Percentiles rank a stretch among this genome's conserved stretches.
Conservation (phyloP, 1,140 invertebrate genomes). For the Hetaerina americana region DNA sequence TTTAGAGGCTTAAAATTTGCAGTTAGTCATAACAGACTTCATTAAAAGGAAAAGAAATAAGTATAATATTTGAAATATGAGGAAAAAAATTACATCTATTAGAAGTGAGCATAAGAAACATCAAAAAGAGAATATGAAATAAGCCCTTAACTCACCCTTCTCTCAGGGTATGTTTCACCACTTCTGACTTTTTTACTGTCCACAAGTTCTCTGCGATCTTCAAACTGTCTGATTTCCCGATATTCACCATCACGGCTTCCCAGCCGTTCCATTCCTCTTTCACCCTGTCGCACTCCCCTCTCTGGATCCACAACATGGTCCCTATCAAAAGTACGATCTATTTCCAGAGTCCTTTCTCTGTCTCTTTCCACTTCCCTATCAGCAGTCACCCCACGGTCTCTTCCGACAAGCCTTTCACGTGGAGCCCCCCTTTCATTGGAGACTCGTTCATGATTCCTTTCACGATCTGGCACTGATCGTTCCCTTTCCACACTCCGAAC, state of each 20-base stretch:
- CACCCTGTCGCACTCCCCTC: slow-evolving; percentile 16
- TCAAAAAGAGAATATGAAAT: too few species aligned
- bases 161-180: slow-evolving; percentile 10
- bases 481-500: not conserved
- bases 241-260: slow-evolving; percentile 12
- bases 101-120: too few species aligned
- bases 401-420: not conserved
- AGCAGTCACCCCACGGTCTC: not conserved
- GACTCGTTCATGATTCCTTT: too few species aligned
- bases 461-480: not conserved
- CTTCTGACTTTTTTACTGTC: slow-evolving; percentile 4
- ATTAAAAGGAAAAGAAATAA: too few species aligned
- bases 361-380: slow-evolving; percentile 17
- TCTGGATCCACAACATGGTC: too few species aligned
- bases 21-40: too few species aligned
- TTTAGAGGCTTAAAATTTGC: too few species aligned
- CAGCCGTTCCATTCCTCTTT: slow-evolving; percentile 13
- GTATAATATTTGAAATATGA: too few species aligned
- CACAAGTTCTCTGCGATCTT: slow-evolving; percentile 12
- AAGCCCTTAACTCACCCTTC: not conserved
- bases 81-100: too few species aligned
- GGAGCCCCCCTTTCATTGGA: not conserved
- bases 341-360: slow-evolving; percentile 17
- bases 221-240: slow-evolving; percentile 9
- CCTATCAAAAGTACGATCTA: too few species aligned